Conservation (phyloP, 2,888 invertebrate species). For the Cephalotes varians region DNA sequence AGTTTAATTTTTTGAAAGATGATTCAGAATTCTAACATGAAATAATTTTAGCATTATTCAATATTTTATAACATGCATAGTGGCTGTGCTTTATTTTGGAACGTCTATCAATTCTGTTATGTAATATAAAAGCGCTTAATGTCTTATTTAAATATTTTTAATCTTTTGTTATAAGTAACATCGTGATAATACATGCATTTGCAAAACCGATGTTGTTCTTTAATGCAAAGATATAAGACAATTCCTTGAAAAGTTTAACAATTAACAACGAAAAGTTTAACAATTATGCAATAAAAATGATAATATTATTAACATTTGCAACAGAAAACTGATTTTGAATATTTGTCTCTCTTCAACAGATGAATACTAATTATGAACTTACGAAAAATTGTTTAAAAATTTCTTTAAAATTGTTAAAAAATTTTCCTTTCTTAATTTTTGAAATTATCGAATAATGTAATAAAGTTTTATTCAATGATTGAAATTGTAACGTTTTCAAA, state of each 20-base stretch:
- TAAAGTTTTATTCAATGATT: not conserved
- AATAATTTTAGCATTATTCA: conserved; percentile 25
- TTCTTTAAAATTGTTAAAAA: not conserved
- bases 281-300: not conserved
- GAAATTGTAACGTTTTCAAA: not conserved
- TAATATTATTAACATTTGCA: not conserved
- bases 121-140: conserved; percentile 43
- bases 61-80: conserved; percentile 37
- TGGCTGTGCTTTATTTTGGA: conserved; percentile 67
- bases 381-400: not conserved
- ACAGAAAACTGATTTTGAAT: not conserved
- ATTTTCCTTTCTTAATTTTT: not conserved
- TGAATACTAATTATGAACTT: not conserved
- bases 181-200: conserved; percentile 60
- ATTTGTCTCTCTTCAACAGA: not conserved
- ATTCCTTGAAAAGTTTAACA: not conserved
- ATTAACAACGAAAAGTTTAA: not conserved
- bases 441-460: conserved; percentile 5
- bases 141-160: conserved; percentile 32
- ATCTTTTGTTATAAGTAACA: conserved; percentile 12
- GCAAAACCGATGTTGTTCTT: conserved; percentile 54
- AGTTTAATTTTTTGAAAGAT: not conserved
- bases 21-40: not conserved
- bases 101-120: conserved; percentile 43
- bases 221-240: conserved; percentile 21